Evolutionary conservation across 2,113 vertebrate genomes (phyloP), one percentile per base, ranked within the genome.

Genomic region (Trichechus manatus): DNA sequence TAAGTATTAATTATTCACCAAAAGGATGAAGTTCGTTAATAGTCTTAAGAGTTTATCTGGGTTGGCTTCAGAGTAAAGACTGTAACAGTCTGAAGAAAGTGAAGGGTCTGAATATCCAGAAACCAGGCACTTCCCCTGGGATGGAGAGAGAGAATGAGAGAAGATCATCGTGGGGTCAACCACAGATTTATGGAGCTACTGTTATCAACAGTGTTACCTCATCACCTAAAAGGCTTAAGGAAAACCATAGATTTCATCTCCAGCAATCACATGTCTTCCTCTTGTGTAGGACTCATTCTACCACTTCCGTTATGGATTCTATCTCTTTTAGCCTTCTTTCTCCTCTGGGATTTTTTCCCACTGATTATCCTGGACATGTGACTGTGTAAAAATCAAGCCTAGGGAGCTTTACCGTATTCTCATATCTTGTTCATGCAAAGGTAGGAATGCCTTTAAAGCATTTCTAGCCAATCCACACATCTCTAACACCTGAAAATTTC

Each of bases 11-110:
- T 91, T 33, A 94, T 70, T 94, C 20, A 25, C 59, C 74, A 77
- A 80, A 78, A 95, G 27, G 39, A 88, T 63, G 42, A 94, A 88
- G 15, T 88, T 23, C 23, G 53, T 87, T 50, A 31, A 56, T 5
- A 92, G 47, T 92, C 56, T 94, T 93, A 80, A 84, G 23, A 84
- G 33, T 72, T 33, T 94, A 25, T 96, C 53, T 79, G 36, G 31
- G 33, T 72, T 25, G 81, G 59, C 81, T 81, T 93, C 61, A 87
- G 78, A 63, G 44, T 78, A 93, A 89, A 89, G 44, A 5, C 9
- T 80, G 1, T 39, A 64, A 29, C 22, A n/a, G 13, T 83, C 33
- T 91, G 39, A 89, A 77, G 82, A 56, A 78, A 84, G 39, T 50
- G 70, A 95, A 86, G 13, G n/a, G 14, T 83, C 39, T 72, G 70